A percentile compares a stretch with the other conserved stretches of the same genome.
Evolutionary conservation across 1,140 invertebrate genomes (phyloP).

Genomic region (Pachyrhynchus sulphureomaculatus): DNA sequence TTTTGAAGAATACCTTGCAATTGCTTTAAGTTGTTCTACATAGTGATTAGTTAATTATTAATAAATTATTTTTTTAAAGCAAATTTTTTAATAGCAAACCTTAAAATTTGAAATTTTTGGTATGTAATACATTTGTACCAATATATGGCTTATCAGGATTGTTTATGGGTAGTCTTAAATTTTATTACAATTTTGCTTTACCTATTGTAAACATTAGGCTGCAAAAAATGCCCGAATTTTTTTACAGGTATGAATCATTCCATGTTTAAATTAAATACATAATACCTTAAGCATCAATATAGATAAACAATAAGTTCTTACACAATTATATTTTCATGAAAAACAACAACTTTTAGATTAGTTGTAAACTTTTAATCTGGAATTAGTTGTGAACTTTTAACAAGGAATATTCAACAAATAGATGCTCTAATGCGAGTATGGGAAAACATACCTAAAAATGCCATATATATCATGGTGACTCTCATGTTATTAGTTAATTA

Average conservation of each 20-base stretch:
- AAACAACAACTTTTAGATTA: too few species aligned
- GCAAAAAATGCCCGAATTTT: background rate
- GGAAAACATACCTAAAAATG: background rate
- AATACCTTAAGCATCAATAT: too few species aligned
- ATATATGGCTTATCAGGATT: background rate
- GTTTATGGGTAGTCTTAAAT: background rate
- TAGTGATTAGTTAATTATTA: conserved; percentile 46
- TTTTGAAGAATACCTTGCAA: conserved; percentile 83
- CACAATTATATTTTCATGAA: too few species aligned
- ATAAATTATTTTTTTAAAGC: conserved; percentile 1
- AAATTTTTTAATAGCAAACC: background rate
- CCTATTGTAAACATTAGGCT: conserved; percentile 8
- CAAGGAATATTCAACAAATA: too few species aligned
- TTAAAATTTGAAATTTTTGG: too few species aligned
- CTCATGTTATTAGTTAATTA: background rate
- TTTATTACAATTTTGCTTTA: background rate
- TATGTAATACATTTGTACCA: background rate
- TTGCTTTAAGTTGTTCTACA: conserved; percentile 71
- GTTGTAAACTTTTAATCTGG: too few species aligned
- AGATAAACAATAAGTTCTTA: too few species aligned
- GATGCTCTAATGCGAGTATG: background rate
- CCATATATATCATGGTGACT: too few species aligned
- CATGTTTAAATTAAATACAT: too few species aligned
- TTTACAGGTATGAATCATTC: background rate
- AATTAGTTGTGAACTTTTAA: too few species aligned